phyloP scores from a whole-genome alignment of 2,888 invertebrate species.

The Drosophila yooni region DNA sequence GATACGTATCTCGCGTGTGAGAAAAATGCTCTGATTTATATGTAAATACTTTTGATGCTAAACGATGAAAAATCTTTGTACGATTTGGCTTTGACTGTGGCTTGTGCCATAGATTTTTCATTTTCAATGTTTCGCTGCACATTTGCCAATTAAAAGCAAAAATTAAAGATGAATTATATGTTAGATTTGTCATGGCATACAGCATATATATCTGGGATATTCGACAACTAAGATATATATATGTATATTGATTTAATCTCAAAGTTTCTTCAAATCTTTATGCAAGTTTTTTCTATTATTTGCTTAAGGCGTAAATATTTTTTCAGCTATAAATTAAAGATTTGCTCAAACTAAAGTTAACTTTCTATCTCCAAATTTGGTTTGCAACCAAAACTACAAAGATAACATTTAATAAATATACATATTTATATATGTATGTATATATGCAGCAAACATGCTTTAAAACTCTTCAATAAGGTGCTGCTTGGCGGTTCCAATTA shows the following conservation, averaged over 20 bases:
- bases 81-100: not conserved
- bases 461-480: not conserved
- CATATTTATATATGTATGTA: too few relatives aligned
- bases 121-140: not conserved
- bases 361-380: not conserved
- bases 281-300: not conserved
- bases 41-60: not conserved
- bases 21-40: not conserved
- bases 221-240: not conserved
- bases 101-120: not conserved
- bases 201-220: not conserved
- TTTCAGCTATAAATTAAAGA: not conserved
- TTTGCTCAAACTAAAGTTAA: not conserved
- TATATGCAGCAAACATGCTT: not conserved
- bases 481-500: conserved; percentile 28
- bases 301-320: not conserved
- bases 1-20: conserved; percentile 11
- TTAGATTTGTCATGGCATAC: not conserved
- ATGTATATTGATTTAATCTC: not conserved
- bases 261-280: not conserved
- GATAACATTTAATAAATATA: not conserved
- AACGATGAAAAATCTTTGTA: not conserved
- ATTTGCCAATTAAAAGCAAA: not conserved
- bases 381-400: not conserved
- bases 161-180: not conserved